Conservation (phyloP, 2,888 invertebrate species). For the Eulithis prunata region DNA sequence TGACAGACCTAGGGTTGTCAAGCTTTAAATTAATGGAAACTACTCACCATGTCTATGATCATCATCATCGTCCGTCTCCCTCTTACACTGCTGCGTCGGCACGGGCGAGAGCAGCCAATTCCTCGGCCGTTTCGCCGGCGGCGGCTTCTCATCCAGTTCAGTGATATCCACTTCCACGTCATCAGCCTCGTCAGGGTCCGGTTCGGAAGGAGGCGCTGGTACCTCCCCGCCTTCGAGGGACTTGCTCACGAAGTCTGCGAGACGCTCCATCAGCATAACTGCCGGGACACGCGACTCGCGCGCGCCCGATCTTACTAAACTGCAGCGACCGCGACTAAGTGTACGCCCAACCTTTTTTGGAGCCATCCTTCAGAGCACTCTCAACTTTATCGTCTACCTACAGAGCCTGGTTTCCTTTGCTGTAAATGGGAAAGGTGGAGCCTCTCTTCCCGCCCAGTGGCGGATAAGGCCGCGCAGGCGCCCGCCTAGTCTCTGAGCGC, state of each 20-base stretch:
- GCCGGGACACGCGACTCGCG: conserved; percentile 59
- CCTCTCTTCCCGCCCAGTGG: conserved; percentile 64
- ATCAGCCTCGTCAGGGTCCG: conserved; percentile 69
- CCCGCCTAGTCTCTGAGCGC: conserved; percentile 53
- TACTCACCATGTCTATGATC: conserved; percentile 74
- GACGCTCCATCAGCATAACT: conserved; percentile 91
- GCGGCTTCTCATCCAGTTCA: conserved; percentile 73
- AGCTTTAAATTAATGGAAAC: background rate
- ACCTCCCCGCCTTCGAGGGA: conserved; percentile 88
- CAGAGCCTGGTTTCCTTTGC: conserved; percentile 45
- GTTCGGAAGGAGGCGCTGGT: conserved; percentile 78
- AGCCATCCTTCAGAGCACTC: conserved; percentile 1
- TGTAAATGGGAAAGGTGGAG: conserved; percentile 56
- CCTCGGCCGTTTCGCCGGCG: conserved; percentile 70
- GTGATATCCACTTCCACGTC: conserved; percentile 80
- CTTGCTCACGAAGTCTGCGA: conserved; percentile 95
- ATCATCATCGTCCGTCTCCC: conserved; percentile 74
- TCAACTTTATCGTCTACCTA: conserved; percentile 4
- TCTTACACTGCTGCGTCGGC: conserved; percentile 67
- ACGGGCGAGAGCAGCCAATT: conserved; percentile 80
- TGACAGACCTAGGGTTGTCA: too few relatives aligned
- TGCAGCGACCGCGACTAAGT: conserved; percentile 59
- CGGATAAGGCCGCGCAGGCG: conserved; percentile 66
- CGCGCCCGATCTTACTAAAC: conserved; percentile 74
- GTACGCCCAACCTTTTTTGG: conserved; percentile 59